These are phyloP conservation scores for Teinopalpus imperialis DNA, from an alignment of 2,888 invertebrate genomes.

Conservation along the genomic window DNA sequence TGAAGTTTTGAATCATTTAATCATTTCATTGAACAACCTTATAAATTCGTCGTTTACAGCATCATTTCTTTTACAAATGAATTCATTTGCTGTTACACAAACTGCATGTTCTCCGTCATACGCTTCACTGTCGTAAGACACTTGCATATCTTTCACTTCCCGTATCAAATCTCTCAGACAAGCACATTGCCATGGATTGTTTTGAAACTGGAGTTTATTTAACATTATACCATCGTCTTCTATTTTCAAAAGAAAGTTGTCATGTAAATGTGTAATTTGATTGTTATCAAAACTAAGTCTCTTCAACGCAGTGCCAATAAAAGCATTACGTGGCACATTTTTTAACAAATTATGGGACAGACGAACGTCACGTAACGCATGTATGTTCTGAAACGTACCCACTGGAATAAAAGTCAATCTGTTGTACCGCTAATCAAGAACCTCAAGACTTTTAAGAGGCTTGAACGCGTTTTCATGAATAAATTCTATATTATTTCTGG, in stretches of 20 bases:
- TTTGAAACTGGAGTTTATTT: slow-evolving; percentile 26
- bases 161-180: slow-evolving; percentile 29
- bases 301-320: slow-evolving; percentile 26
- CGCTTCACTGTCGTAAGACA: slow-evolving; percentile 45
- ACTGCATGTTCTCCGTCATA: slow-evolving; percentile 47
- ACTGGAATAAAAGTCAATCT: slow-evolving; percentile 27
- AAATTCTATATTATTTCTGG: slow-evolving; percentile 7
- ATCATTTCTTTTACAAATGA: slow-evolving; percentile 48
- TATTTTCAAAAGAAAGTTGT: slow-evolving; percentile 27
- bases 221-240: slow-evolving; percentile 26
- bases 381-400: slow-evolving; percentile 29
- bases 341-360: slow-evolving; percentile 29
- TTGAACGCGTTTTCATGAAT: slow-evolving; percentile 11
- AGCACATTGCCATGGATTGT: slow-evolving; percentile 35
- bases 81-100: slow-evolving; percentile 48
- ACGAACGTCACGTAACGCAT: slow-evolving; percentile 26
- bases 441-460: slow-evolving; percentile 25
- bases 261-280: slow-evolving; percentile 28
- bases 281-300: slow-evolving; percentile 30
- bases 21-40: slow-evolving; percentile 37
- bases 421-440: slow-evolving; percentile 29
- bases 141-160: slow-evolving; percentile 32
- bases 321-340: slow-evolving; percentile 21
- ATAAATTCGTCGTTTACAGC: slow-evolving; percentile 41
- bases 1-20: no score